A percentile compares a stretch with the other conserved stretches of the same genome.
These are phyloP conservation scores for Hofmannophila pseudospretella DNA, from an alignment of 2,888 invertebrate species.

Conservation along the genomic window DNA sequence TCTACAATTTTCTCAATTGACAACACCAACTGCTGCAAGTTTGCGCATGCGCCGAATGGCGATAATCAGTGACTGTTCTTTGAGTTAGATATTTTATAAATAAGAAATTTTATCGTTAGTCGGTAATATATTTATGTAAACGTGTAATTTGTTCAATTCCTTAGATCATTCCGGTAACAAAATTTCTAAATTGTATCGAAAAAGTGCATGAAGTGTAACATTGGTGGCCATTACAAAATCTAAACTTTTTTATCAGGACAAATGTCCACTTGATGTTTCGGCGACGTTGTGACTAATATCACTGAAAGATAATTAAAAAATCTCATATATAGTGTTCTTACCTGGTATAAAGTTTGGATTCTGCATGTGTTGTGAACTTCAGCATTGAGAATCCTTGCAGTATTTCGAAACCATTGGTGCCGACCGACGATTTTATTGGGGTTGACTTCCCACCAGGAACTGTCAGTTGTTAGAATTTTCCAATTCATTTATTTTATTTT, in stretches of 20 bases:
- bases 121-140: conserved; percentile 61
- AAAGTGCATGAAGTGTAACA: conserved; percentile 71
- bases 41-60: conserved; percentile 79
- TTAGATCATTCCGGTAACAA: conserved; percentile 33
- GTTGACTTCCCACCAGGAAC: conserved; percentile 69
- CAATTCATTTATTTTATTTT: conserved; percentile 45
- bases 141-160: conserved; percentile 43
- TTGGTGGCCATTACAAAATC: conserved; percentile 78
- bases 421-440: conserved; percentile 63
- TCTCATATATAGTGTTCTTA: conserved; percentile 49
- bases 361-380: conserved; percentile 39
- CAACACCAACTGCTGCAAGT: conserved; percentile 64
- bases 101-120: conserved; percentile 73
- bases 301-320: conserved; percentile 50
- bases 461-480: conserved; percentile 69
- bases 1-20: conserved; percentile 19
- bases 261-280: conserved; percentile 78
- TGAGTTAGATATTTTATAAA: conserved; percentile 72
- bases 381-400: conserved; percentile 35
- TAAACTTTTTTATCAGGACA: conserved; percentile 76
- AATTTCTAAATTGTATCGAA: conserved; percentile 37
- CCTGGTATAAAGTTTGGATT: conserved; percentile 35
- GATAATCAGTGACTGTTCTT: conserved; percentile 74
- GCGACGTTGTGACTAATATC: conserved; percentile 76
- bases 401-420: conserved; percentile 56